Base-by-base conservation (phyloP, 2,797 vertebrate species). In the Pelodytes ibericus region DNA sequence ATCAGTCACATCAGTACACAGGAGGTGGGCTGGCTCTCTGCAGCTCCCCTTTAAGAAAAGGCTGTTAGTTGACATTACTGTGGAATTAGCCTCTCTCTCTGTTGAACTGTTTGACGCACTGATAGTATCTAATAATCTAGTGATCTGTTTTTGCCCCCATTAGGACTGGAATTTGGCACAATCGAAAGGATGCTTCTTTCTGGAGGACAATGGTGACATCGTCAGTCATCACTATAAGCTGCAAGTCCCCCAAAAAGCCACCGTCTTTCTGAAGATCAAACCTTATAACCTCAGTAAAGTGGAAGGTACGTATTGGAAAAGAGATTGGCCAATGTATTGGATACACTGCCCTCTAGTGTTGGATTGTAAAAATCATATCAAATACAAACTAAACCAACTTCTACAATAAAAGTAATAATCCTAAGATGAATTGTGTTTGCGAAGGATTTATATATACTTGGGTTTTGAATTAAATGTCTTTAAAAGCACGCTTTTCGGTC, bases 161-260 rank as follows among this genome's bases (percentile, higher is more conserved):
- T 84, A 98, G 96, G 93, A 93, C 2, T 97, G 95, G 96, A 90
- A 90, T 0, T 83, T 87, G 60, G 83, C 80, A 31, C 86, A 74
- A 0, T 86, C 92, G 78, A 97, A 86, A 81, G 96, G 96, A 65
- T 96, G 96, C 81, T 97, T 99, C 86, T 95, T 94, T 84, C 75
- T 97, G 71, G 95, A 98, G 80, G 93, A 96, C 0, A 88, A 92
- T 56, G 91, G 94, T 26, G 92, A 88, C 49, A 91, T 96, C 41
- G 64, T 91, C 80, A 94, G 93, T 71, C 93, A 97, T 82, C 95
- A 94, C 78, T 98, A 96, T 86, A 90, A 85, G 68, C 82, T 98
- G 81, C 87, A 95, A 27, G 61, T 98, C 62, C 72, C 93, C 20
- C 90, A 94, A 20, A 93, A 86, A 10, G 91, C 94, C 76, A 80